Base-by-base conservation (phyloP, 2,113 vertebrate genomes). In the Oceanites oceanicus region DNA sequence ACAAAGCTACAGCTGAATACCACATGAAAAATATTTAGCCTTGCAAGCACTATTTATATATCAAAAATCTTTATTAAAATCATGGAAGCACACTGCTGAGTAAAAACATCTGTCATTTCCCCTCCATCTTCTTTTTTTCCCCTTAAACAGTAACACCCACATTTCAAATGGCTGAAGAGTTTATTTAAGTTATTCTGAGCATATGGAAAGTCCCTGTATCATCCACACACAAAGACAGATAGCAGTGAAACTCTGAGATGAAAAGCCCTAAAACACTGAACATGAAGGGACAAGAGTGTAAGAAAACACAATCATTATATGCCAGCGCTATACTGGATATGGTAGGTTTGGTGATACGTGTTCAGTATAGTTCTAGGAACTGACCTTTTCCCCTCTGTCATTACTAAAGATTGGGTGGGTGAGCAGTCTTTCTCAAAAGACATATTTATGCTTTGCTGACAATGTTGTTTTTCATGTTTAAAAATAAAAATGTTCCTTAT, bases 71-170 rank as follows among this genome's bases (percentile, higher is more conserved):
- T 96, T 93, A 93, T 97, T 96, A 88, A 96, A 97, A 97, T 95
- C 87, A 94, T 87, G 89, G 86, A 38, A 92, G 44, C 65, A 82
- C 77, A 73, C 49, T 92, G 55, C 71, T 96, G 92, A 96, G 45
- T 93, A 95, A 92, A 97, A 97, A 95, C 97, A 97, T 96, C 94
- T 97, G 96, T 80, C 81, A 86, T 75, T 95, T 96, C 78, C 81
- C 86, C 63, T 89, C 88, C 84, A 89, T 95, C 66, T 78, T 86
- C 63, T 80, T 95, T 92, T 85, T 82, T 11, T 4, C 23, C 56
- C 42, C 25, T 90, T 96, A 90, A 96, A 94, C 91, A 95, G 90
- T 73, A 97, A 95, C 91, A 92, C 91, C 82, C 92, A 93, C 75
- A 92, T 97, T 97, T 96, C 79, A 94, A 96, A 96, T 88, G 83